phyloP scores from a whole-genome alignment of 2,888 invertebrate species.

The Dorcus parallelipipedus region DNA sequence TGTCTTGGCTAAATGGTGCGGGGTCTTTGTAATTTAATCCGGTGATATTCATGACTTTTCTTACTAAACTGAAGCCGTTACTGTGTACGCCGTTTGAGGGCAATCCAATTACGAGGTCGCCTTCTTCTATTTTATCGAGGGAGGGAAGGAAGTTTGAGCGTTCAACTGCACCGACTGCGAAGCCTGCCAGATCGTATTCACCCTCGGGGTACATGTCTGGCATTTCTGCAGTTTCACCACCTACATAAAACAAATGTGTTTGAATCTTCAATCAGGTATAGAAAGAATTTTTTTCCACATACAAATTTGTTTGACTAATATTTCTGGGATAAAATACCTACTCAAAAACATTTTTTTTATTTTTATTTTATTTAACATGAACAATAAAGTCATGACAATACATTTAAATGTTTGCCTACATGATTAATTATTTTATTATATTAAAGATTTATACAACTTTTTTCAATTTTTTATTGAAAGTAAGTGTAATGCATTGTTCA shows the following conservation, averaged over 20 bases:
- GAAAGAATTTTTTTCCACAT: too few species aligned
- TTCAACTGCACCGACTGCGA: constrained; percentile 92
- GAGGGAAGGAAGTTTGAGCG: constrained; percentile 66
- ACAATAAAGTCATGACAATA: too few species aligned
- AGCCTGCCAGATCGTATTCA: constrained; percentile 95
- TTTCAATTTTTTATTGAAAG: too few species aligned
- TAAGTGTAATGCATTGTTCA: too few species aligned
- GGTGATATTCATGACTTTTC: constrained; percentile 69
- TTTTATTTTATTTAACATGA: too few species aligned
- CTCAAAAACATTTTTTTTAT: too few species aligned
- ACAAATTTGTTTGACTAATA: too few species aligned
- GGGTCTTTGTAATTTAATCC: constrained; percentile 64
- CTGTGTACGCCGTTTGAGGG: constrained; percentile 92
- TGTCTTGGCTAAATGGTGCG: constrained; percentile 68
- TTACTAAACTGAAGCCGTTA: constrained; percentile 89
- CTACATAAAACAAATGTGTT: constrained; percentile 48
- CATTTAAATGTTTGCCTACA: too few species aligned
- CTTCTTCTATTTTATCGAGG: constrained; percentile 60
- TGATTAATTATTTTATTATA: too few species aligned
- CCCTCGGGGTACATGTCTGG: constrained; percentile 85
- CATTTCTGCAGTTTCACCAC: constrained; percentile 97
- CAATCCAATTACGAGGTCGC: constrained; percentile 82
- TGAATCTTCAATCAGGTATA: too few species aligned
- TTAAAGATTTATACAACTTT: too few species aligned
- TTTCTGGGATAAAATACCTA: too few species aligned